phyloP scores from a whole-genome alignment of 2,888 invertebrate genomes.

The Caenorhabditis macrosperma region DNA sequence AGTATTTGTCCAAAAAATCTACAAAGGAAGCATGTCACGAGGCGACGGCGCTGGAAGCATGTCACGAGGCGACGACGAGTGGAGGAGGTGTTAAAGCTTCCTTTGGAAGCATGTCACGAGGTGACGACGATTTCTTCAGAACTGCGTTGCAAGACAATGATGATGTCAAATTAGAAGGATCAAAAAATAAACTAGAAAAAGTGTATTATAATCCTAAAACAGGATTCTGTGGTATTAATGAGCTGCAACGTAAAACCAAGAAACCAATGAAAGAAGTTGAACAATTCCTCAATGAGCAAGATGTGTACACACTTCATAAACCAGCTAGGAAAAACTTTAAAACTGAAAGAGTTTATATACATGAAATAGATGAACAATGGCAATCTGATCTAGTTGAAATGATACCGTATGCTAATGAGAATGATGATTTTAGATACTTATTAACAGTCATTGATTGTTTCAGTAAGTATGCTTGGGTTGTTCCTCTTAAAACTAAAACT shows the following conservation, averaged over 20 bases:
- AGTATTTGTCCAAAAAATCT: too few relatives aligned
- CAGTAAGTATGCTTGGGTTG: constrained; percentile 66
- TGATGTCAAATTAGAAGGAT: too few relatives aligned
- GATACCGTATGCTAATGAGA: constrained; percentile 67
- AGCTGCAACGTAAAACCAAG: constrained; percentile 55
- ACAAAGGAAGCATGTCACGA: too few relatives aligned
- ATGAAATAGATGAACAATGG: constrained; percentile 66
- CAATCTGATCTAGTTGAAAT: constrained; percentile 70
- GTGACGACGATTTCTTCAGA: too few relatives aligned
- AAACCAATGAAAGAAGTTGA: constrained; percentile 52
- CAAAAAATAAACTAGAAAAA: constrained; percentile 28
- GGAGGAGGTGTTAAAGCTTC: too few relatives aligned
- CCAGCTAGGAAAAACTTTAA: constrained; percentile 65
- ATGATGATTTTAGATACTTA: constrained; percentile 61
- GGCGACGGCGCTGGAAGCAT: too few relatives aligned
- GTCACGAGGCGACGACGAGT: too few relatives aligned
- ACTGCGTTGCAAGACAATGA: too few relatives aligned
- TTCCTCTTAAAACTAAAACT: constrained; percentile 65
- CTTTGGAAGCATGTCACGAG: too few relatives aligned
- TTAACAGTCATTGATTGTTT: constrained; percentile 63
- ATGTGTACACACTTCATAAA: constrained; percentile 67
- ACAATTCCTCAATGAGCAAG: constrained; percentile 64
- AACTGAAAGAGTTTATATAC: constrained; percentile 62
- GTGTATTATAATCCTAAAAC: constrained; percentile 57
- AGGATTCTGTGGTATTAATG: constrained; percentile 65